A percentile compares a stretch with the other conserved stretches of the same genome.
These are phyloP conservation scores for Seira sanloemensis DNA, from an alignment of 2,888 invertebrate species.

Conservation along the genomic window DNA sequence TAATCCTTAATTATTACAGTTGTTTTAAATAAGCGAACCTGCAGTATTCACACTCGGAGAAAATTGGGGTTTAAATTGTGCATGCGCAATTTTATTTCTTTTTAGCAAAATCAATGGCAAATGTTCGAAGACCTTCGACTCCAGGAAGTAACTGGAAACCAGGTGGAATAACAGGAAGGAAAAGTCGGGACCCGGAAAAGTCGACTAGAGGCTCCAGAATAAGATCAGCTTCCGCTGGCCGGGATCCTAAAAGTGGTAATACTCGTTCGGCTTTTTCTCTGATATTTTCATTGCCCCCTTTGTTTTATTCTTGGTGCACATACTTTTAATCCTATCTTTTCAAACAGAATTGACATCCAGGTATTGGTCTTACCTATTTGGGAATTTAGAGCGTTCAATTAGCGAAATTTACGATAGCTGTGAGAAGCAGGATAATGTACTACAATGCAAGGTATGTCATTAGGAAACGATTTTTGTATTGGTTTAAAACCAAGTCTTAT, in stretches of 20 bases:
- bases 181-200: constrained; percentile 35
- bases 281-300: too few relatives aligned
- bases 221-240: constrained; percentile 89
- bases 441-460: constrained; percentile 84
- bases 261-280: too few relatives aligned
- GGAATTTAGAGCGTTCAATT: constrained; percentile 93
- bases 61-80: neutral
- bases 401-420: constrained; percentile 98
- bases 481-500: too few relatives aligned
- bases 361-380: constrained; percentile 97
- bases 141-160: constrained; percentile 25
- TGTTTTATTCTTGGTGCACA: too few relatives aligned
- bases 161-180: neutral
- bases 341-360: constrained; percentile 88
- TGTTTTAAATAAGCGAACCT: neutral
- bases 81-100: neutral
- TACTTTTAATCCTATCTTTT: too few relatives aligned
- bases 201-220: constrained; percentile 79
- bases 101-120: neutral
- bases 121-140: constrained; percentile 30
- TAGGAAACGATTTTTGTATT: constrained; percentile 30
- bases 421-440: constrained; percentile 93
- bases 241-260: constrained; percentile 88
- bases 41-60: neutral
- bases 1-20: too few relatives aligned